A percentile compares a stretch with the other conserved stretches of the same genome.
These are phyloP conservation scores for Heterohyrax brucei DNA, from an alignment of 2,797 vertebrate genomes.

Conservation along the genomic window DNA sequence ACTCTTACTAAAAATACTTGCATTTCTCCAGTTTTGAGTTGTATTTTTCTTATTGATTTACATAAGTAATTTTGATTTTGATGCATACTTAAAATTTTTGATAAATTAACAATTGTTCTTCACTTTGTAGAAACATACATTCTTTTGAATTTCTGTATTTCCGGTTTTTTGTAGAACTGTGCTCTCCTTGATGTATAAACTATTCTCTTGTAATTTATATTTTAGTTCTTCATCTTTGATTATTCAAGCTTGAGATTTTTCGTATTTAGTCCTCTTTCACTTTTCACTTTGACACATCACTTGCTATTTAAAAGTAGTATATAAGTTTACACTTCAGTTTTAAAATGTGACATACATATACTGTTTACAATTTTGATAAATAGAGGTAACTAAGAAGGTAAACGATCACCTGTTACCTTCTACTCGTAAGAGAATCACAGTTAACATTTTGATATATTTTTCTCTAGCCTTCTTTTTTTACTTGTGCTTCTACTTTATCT, in stretches of 20 bases:
- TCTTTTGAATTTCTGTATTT: neutral
- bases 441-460: neutral
- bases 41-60: conserved; percentile 12
- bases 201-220: neutral
- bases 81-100: neutral
- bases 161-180: neutral
- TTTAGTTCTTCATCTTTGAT: conserved; percentile 41
- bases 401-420: neutral
- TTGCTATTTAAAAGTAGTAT: conserved; percentile 29
- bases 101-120: neutral
- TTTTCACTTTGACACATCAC: neutral
- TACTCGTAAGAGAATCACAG: neutral
- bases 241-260: neutral
- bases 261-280: neutral
- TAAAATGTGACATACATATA: neutral
- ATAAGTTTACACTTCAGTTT: neutral
- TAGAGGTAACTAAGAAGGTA: neutral
- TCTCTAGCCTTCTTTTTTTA: neutral
- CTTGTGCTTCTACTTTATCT: neutral
- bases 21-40: conserved; percentile 28
- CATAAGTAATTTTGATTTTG: conserved; percentile 3
- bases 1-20: neutral
- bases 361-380: conserved; percentile 13
- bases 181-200: neutral
- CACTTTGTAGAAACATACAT: neutral